Evolutionary conservation across 2,888 invertebrate species (phyloP), one percentile per base, ranked within the genome.

Genomic region (Drosophila dives): DNA sequence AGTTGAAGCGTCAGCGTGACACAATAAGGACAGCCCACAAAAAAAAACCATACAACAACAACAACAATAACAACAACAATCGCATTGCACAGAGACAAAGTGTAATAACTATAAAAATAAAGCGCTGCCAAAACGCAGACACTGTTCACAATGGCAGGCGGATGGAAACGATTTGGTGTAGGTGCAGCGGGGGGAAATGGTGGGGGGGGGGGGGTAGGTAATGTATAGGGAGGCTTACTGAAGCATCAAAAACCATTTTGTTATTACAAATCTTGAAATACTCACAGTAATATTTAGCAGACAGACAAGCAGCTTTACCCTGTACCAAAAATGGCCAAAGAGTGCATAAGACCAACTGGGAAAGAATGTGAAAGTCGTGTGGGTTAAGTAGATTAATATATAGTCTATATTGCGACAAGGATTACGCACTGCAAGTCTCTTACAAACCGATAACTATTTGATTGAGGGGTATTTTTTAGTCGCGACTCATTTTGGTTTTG

Each of bases 71-170:
- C 56, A 61, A 56, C 54, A 70, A 20, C n/a, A 58, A 64, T 49
- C 53, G 26, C 77, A 68, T 51, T 76, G 67, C 70, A 80, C 75
- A 77, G 69, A 77, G 53, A 71, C 85, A 77, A 80, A 77, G 88
- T 83, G 85, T 83, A 85, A 86, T 88, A 86, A 88, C 88, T 85
- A 88, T 85, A 85, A 85, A 85, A 85, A 85, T 79, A 81, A 81
- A 79, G 71, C 77, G 79, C 58, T 73, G 66, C 74, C 70, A 56
- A 76, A 81, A 76, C 66, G 65, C 60, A 56, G 11, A 61, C 36
- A 61, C 50, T 53, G 51, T 26, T 64, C 53, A 78, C 62, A 73
- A 69, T 54, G 62, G 17, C 55, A 40, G 40, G 6, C 29, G 23
- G 29, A 20, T 23, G 40, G 12, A 8, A n/a, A 32, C 55, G 59